A percentile compares a stretch with the other conserved stretches of the same genome.
Evolutionary conservation across 2,797 vertebrate species (phyloP).

Genomic region (Anas acuta): DNA sequence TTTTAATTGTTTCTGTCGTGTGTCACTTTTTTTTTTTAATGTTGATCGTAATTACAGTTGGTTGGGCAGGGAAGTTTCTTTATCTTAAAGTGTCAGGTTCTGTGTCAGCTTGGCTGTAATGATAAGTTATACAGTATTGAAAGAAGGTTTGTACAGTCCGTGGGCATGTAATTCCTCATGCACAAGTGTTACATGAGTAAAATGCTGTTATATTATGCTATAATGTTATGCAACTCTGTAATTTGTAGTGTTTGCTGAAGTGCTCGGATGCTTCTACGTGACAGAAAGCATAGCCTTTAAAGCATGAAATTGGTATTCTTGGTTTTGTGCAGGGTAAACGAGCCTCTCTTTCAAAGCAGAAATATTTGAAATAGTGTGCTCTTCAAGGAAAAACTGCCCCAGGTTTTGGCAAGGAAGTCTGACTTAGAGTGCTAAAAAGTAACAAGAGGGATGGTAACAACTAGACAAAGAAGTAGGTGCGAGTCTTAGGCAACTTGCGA

Average conservation of each 20-base stretch:
- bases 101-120: conserved; percentile 12
- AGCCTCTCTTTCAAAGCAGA: not conserved
- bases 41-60: not conserved
- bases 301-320: not conserved
- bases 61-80: conserved; percentile 27
- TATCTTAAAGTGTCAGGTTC: conserved; percentile 58
- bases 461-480: not conserved
- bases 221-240: not conserved
- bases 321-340: not conserved
- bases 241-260: not conserved
- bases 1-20: not conserved
- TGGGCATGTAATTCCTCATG: not conserved
- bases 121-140: not conserved
- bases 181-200: not conserved
- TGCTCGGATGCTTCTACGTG: not conserved
- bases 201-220: not conserved
- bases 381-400: not conserved
- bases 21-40: accelerated
- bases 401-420: not conserved
- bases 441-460: not conserved
- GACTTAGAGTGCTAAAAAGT: not conserved
- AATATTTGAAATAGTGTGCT: not conserved
- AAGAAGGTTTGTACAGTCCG: not conserved
- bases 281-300: not conserved
- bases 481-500: not conserved